A percentile compares a stretch with the other conserved stretches of the same genome.
phyloP scores from a whole-genome alignment of 2,797 vertebrate species.

The Acipenser ruthenus region DNA sequence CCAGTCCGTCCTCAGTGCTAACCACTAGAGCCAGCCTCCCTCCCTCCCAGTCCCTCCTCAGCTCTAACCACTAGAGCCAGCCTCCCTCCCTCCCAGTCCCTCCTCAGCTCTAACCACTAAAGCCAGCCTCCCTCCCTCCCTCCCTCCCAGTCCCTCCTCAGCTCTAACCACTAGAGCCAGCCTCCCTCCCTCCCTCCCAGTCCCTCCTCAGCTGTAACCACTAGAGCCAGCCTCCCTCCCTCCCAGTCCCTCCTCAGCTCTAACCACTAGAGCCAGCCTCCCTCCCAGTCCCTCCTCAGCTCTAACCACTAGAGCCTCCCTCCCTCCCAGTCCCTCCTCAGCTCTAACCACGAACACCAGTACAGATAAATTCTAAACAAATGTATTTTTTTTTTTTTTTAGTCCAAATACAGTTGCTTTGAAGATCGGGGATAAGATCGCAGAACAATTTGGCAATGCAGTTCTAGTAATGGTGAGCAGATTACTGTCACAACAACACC shows the following conservation, averaged over 20 bases:
- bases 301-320: too few relatives aligned
- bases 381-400: neutral
- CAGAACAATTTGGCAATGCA: conserved; percentile 69
- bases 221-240: too few relatives aligned
- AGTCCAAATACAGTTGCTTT: conserved; percentile 65
- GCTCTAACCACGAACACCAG: neutral
- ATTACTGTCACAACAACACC: too few relatives aligned
- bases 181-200: too few relatives aligned
- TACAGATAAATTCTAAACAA: neutral
- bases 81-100: neutral
- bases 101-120: neutral
- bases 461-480: conserved; percentile 76
- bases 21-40: neutral
- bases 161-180: too few relatives aligned
- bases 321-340: neutral
- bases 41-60: neutral
- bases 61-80: neutral
- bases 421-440: conserved; percentile 75
- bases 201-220: too few relatives aligned
- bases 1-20: neutral
- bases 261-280: too few relatives aligned
- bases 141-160: too few relatives aligned
- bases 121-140: too few relatives aligned
- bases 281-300: too few relatives aligned
- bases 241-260: too few relatives aligned